Base-by-base conservation (phyloP, 2,888 invertebrate species). In the Bellardia pandia region DNA sequence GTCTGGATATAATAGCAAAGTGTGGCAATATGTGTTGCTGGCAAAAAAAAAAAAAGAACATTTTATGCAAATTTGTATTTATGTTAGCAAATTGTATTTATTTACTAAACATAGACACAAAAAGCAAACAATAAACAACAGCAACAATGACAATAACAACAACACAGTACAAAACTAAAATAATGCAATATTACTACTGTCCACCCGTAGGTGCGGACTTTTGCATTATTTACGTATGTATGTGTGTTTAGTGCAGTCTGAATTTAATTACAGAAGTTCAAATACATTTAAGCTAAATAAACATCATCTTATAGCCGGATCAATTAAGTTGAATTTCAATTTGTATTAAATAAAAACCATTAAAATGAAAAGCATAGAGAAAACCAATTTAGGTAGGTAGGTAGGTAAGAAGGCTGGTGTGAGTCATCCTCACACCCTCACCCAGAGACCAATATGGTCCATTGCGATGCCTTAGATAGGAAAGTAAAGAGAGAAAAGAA, bases 81-180 rank as follows among this genome's bases (percentile, higher is more conserved):
- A 66, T 58, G 56, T 60, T 53, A 64, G 78, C 69, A 78, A 82
- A 78, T 51, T 71, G 74, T 86, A 79, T 86, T 86, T 86, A 66
- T 79, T 79, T 64, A 37, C 51, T 53, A 76, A 79, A 75, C 23
- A 76, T 7, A 76, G 82, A 76, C 42, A 83, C 42, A 33, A 33
- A 76, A 14, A 76, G 23, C 16, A 62, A 83, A 76, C 66, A 66
- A 14, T 58, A 11, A 58, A 40, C 33, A 82, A 51, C 37, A 68
- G 2, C 37, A 66, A 13, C 11, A 62, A 78, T 37, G 69, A 79
- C 30, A 40, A 79, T 23, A 23, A 23, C 11, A 42, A 56, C 23
- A 13, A n/a, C n/a, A 3, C 16, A 48, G 33, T 48, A 13, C 37
- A 48, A 53, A 11, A 33, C 37, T n/a, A 23, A 76, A 58, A 40